These are phyloP conservation scores for Enteromius anoplus DNA, from an alignment of 2,797 vertebrate genomes.

Conservation along the genomic window DNA sequence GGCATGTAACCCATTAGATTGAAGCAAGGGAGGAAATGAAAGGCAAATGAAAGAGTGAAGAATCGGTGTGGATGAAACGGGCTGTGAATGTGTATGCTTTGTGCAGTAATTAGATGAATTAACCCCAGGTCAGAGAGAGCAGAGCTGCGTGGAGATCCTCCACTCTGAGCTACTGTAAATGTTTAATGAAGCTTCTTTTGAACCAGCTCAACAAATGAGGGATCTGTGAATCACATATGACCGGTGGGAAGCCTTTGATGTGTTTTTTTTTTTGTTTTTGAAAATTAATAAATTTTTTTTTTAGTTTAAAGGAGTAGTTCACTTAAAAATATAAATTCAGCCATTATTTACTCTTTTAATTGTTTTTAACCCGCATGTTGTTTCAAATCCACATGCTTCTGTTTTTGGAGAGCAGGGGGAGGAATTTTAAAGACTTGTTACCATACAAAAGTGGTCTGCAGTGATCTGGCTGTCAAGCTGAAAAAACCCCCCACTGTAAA, in stretches of 20 bases:
- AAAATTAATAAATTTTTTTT: slow-evolving; percentile 3
- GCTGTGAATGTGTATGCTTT: slow-evolving; percentile 47
- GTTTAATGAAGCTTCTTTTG: slow-evolving; percentile 74
- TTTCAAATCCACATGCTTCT: background rate
- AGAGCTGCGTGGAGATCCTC: slow-evolving; percentile 7
- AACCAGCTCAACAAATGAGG: slow-evolving; percentile 62
- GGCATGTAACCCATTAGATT: background rate
- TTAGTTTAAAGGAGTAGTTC: slow-evolving; percentile 22
- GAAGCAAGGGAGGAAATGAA: slow-evolving; percentile 12
- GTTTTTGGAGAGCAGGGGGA: background rate
- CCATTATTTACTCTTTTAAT: background rate
- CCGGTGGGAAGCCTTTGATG: slow-evolving; percentile 45
- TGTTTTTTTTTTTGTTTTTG: background rate
- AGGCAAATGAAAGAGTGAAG: slow-evolving; percentile 31
- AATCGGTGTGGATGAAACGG: slow-evolving; percentile 2
- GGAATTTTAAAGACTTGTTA: background rate
- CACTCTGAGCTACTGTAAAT: slow-evolving; percentile 69
- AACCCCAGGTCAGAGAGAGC: slow-evolving; percentile 70
- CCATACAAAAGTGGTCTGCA: background rate
- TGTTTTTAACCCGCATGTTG: background rate
- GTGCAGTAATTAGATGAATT: slow-evolving; percentile 70
- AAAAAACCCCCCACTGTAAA: no score
- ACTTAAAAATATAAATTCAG: background rate
- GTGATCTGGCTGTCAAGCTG: background rate
- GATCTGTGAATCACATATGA: slow-evolving; percentile 35